Percentiles rank a stretch among this genome's conserved stretches.
phyloP scores from a whole-genome alignment of 2,888 invertebrate genomes.

The Macaria notata region DNA sequence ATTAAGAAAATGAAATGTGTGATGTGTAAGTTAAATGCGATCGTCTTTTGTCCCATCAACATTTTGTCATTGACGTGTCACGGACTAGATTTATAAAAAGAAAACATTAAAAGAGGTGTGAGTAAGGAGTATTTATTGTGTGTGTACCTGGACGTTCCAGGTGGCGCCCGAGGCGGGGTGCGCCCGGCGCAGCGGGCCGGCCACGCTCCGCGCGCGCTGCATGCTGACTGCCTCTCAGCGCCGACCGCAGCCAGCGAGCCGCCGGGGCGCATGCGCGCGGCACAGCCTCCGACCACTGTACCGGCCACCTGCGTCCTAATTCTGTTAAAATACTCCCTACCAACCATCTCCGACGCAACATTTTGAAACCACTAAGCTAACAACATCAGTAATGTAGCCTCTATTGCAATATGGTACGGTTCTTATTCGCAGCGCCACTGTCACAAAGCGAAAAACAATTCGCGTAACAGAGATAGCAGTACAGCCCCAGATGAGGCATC shows the following conservation, averaged over 20 bases:
- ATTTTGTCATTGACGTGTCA: not conserved
- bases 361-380: too few species aligned
- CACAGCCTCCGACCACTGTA: conserved; percentile 60
- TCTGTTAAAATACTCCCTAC: conserved; percentile 41
- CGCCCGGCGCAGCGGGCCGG: conserved; percentile 85
- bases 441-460: too few species aligned
- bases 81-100: too few species aligned
- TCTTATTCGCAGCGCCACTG: too few species aligned
- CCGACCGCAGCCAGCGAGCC: conserved; percentile 43
- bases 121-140: conserved; percentile 1
- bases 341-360: too few species aligned
- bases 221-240: conserved; percentile 72
- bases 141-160: conserved; percentile 89
- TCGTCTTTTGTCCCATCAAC: conserved; percentile 5
- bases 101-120: too few species aligned
- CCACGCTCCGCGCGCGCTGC: conserved; percentile 78
- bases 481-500: too few species aligned
- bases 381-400: too few species aligned
- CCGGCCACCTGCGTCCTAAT: conserved; percentile 55
- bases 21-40: not conserved
- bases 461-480: too few species aligned
- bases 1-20: conserved; percentile 6
- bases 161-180: conserved; percentile 91
- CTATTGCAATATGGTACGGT: too few species aligned
- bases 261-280: conserved; percentile 38